Evolutionary conservation across 2,797 vertebrate species (phyloP).

Genomic region (Pagetopsis macropterus): DNA sequence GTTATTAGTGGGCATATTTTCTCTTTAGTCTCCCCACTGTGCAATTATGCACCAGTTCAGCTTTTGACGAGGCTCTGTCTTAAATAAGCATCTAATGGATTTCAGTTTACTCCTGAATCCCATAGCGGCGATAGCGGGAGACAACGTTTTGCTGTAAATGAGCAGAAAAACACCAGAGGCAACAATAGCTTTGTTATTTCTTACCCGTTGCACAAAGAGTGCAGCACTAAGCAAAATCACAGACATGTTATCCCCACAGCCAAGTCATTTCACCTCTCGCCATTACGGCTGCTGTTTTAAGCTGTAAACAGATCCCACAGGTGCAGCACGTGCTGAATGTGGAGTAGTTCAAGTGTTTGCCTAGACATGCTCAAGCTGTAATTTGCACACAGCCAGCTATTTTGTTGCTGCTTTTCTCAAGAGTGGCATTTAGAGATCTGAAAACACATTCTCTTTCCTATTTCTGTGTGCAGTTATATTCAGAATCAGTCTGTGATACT

Average conservation of each 20-base stretch:
- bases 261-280: constrained; percentile 47
- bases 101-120: constrained; percentile 24
- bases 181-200: constrained; percentile 46
- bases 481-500: constrained; percentile 8
- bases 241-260: constrained; percentile 28
- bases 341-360: constrained; percentile 32
- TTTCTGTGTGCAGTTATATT: not conserved
- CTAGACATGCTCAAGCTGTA: constrained; percentile 26
- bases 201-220: constrained; percentile 29
- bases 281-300: constrained; percentile 19
- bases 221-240: constrained; percentile 33
- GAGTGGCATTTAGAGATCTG: constrained; percentile 20
- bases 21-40: constrained; percentile 44
- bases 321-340: constrained; percentile 43
- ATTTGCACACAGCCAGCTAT: constrained; percentile 51
- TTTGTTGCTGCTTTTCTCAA: constrained; percentile 37
- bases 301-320: constrained; percentile 49
- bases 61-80: constrained; percentile 41
- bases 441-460: constrained; percentile 11
- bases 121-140: constrained; percentile 13
- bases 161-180: constrained; percentile 42
- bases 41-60: constrained; percentile 58
- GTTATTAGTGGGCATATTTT: constrained; percentile 15
- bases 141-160: constrained; percentile 46
- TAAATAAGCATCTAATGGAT: constrained; percentile 57